Conservation (phyloP, 2,113 vertebrate species). For the Oxyura jamaicensis region DNA sequence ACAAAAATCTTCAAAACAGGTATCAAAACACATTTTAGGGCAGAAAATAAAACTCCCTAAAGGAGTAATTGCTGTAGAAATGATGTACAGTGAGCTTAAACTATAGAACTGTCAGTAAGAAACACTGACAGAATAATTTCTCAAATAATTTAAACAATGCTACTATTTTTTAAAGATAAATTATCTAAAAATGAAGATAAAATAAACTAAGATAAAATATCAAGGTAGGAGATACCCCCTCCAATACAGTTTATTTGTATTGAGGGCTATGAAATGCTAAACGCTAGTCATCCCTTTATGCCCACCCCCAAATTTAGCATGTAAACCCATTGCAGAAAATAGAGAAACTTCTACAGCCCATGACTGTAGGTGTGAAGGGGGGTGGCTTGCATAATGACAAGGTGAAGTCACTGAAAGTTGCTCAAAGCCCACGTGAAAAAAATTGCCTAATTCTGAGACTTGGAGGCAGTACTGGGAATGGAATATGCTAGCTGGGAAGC, state of each 20-base stretch:
- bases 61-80: neutral
- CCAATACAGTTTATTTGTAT: constrained; percentile 9
- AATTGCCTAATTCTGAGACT: constrained; percentile 63
- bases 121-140: neutral
- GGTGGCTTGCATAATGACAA: constrained; percentile 62
- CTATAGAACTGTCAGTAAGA: neutral
- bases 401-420: constrained; percentile 64
- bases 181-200: neutral
- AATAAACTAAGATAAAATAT: neutral
- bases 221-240: constrained; percentile 17
- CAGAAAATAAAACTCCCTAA: neutral
- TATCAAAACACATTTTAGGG: neutral
- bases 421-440: constrained; percentile 58
- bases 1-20: neutral
- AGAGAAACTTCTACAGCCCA: constrained; percentile 52
- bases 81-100: neutral
- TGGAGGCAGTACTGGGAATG: constrained; percentile 18
- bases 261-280: constrained; percentile 28
- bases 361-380: constrained; percentile 55
- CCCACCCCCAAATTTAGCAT: constrained; percentile 30
- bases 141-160: neutral
- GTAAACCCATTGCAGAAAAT: constrained; percentile 46
- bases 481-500: constrained; percentile 3
- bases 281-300: constrained; percentile 36
- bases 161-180: neutral